Conservation (phyloP, 2,888 invertebrate species). For the Carpatolechia fugitivella region DNA sequence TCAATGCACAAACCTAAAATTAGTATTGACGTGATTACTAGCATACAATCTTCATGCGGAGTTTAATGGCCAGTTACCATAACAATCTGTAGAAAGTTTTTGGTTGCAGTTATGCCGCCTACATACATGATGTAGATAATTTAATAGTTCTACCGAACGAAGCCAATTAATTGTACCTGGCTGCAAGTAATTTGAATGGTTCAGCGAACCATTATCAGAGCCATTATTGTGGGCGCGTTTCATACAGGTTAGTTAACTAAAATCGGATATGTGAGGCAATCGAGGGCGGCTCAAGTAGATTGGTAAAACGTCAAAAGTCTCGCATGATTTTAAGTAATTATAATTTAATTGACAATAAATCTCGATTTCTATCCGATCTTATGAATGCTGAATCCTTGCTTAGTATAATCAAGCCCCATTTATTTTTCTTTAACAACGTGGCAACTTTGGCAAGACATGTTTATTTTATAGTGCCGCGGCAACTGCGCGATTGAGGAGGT, state of each 20-base stretch:
- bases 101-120: neutral
- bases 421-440: too few species aligned
- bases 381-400: too few species aligned
- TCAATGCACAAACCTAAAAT: neutral
- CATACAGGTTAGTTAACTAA: neutral
- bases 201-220: neutral
- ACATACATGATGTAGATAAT: neutral
- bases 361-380: too few species aligned
- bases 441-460: too few species aligned
- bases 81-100: neutral
- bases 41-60: neutral
- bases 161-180: neutral
- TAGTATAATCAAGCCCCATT: too few species aligned
- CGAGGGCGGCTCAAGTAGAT: too few species aligned
- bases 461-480: too few species aligned
- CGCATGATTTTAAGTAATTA: too few species aligned
- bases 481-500: neutral
- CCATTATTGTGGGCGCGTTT: neutral
- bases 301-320: too few species aligned
- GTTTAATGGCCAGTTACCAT: neutral
- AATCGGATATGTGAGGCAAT: too few species aligned
- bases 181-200: neutral
- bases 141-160: neutral
- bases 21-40: neutral
- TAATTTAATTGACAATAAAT: too few species aligned